These are phyloP conservation scores for Pocillopora verrucosa DNA, from an alignment of 64 coral and sea anemone species.

Conservation along the genomic window DNA sequence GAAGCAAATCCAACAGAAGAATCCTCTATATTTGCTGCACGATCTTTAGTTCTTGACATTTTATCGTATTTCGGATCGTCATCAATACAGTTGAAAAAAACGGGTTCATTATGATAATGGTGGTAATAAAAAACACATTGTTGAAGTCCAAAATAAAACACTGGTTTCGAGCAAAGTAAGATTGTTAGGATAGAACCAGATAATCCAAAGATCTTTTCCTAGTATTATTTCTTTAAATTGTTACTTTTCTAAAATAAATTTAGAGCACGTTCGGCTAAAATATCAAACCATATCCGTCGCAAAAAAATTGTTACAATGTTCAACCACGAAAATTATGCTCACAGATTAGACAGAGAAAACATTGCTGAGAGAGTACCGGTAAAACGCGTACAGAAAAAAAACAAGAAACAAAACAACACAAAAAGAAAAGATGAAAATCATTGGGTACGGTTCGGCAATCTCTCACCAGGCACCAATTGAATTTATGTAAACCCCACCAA, in stretches of 20 bases:
- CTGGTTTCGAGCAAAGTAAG: too few relatives aligned
- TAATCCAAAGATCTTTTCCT: too few relatives aligned
- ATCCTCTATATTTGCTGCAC: too few relatives aligned
- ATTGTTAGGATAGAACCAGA: too few relatives aligned
- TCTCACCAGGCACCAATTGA: constrained; percentile 17
- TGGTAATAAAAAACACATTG: too few relatives aligned
- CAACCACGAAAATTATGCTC: background rate
- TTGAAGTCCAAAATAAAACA: too few relatives aligned
- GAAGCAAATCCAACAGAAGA: too few relatives aligned
- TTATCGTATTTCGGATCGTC: too few relatives aligned
- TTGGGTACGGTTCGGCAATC: background rate
- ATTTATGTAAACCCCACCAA: constrained; percentile 1
- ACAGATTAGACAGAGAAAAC: background rate
- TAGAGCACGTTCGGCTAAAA: background rate
- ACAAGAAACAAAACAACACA: background rate
- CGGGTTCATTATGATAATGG: too few relatives aligned
- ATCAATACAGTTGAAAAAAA: too few relatives aligned
- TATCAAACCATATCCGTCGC: background rate
- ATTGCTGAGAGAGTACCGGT: background rate
- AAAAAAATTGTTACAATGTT: background rate
- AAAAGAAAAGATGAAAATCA: background rate
- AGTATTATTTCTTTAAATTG: too few relatives aligned
- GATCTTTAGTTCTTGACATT: too few relatives aligned
- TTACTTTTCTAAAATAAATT: background rate
- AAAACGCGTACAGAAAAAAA: background rate